These are phyloP conservation scores for Athrips mouffetella DNA, from an alignment of 2,888 invertebrate genomes.

Conservation along the genomic window DNA sequence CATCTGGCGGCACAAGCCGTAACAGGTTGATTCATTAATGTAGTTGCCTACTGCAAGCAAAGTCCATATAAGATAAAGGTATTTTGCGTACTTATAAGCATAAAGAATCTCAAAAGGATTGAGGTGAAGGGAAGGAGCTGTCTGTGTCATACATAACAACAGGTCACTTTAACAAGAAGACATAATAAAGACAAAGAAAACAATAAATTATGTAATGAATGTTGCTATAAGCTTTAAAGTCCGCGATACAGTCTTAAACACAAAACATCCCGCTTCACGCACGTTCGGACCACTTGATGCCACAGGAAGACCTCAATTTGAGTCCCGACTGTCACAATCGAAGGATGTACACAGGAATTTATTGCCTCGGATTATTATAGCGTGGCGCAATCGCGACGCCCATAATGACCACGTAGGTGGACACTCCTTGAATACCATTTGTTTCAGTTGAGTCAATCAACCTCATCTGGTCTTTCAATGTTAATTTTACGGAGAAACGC, in stretches of 20 bases:
- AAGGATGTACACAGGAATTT: constrained; percentile 67
- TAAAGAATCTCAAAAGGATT: constrained; percentile 1
- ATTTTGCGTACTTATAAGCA: background rate
- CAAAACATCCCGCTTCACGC: constrained; percentile 23
- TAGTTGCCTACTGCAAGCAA: constrained; percentile 27
- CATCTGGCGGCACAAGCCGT: constrained; percentile 40
- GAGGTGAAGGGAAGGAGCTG: background rate
- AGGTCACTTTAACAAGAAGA: background rate
- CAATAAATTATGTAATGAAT: constrained; percentile 4
- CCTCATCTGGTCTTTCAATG: constrained; percentile 42
- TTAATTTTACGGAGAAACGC: constrained; percentile 22
- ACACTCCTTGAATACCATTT: constrained; percentile 59
- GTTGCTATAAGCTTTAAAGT: background rate
- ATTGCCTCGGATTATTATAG: constrained; percentile 42
- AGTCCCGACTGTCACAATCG: constrained; percentile 51
- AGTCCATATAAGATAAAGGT: constrained; percentile 19
- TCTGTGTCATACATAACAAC: background rate
- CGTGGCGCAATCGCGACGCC: constrained; percentile 39
- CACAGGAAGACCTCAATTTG: constrained; percentile 60
- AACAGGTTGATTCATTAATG: constrained; percentile 25
- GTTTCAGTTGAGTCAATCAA: constrained; percentile 39
- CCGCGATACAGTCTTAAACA: background rate
- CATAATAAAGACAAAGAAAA: background rate
- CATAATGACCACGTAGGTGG: constrained; percentile 56
- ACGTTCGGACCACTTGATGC: constrained; percentile 29